Evolutionary conservation across 2,888 invertebrate genomes (phyloP), one percentile per base, ranked within the genome.

Genomic region (Aradus depressus): DNA sequence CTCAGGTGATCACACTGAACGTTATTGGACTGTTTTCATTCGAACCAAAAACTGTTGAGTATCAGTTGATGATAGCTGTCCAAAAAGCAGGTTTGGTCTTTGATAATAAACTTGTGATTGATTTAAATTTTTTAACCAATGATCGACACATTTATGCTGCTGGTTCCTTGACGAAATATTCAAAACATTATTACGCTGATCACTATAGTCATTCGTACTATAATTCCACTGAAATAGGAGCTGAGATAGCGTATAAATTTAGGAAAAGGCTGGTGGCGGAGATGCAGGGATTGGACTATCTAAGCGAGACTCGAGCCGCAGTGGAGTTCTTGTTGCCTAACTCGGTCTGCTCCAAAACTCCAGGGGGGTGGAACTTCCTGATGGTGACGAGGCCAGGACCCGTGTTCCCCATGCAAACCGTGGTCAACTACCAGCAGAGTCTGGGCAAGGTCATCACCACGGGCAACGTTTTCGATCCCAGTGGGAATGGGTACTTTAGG

Each of bases 81-180:
- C 75, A 73, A 50, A 68, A 70, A 32, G 64, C 72, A 38, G 74
- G 74, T 0, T 63, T 79, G 22, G 76, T 77, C 1, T 78, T 78
- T 63, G 77, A 80, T 56, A 79, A 79, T 0, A 73, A 75, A 1
- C 60, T 84, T 42, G 75, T 82, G 1, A 78, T 84, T 37, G 74
- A 77, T 48, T 68, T 72, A 0, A 65, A 71, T 43, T 80, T 75
- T 58, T 69, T 72, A 39, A 84, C 83, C 0, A 81, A 78, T 63
- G 82, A 83, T 62, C 73, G 73, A 0, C 64, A 65, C 51, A 76
- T 84, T 49, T 79, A 70, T 62, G 81, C 76, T 0, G 82, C 79
- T 2, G 84, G 84, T 1, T 70, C 79, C 0, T 67, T 77, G 49
- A 76, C 77, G 3, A 74, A 75, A 54, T 82, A 81, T 63, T 75